Conservation (phyloP, 2,888 invertebrate genomes). For the Dynastes grantii region DNA sequence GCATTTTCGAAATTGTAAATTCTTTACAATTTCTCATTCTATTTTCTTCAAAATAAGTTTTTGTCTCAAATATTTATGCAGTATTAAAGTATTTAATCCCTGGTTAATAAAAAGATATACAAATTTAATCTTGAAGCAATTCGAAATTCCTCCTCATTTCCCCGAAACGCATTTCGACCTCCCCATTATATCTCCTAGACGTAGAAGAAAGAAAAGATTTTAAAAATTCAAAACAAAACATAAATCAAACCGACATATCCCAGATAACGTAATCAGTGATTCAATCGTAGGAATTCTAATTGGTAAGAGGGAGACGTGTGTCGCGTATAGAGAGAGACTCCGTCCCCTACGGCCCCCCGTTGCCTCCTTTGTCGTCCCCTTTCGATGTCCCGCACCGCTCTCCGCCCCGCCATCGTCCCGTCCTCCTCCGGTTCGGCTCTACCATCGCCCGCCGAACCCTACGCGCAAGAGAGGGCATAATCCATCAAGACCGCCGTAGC, state of each 20-base stretch:
- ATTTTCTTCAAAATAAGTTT: no score
- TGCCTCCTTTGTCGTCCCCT: slow-evolving; percentile 47
- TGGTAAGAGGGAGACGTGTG: slow-evolving; percentile 68
- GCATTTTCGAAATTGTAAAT: no score
- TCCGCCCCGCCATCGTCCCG: background rate
- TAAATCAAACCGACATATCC: slow-evolving; percentile 61
- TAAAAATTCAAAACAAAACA: slow-evolving; percentile 60
- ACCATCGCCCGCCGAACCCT: slow-evolving; percentile 17
- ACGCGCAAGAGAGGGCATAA: slow-evolving; percentile 68
- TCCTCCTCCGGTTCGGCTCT: slow-evolving; percentile 1
- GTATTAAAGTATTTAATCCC: no score
- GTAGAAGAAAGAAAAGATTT: slow-evolving; percentile 40
- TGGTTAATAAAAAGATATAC: no score
- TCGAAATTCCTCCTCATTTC: background rate
- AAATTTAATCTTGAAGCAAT: background rate
- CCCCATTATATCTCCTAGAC: slow-evolving; percentile 13
- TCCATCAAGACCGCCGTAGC: slow-evolving; percentile 70
- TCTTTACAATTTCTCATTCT: no score
- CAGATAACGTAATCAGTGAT: slow-evolving; percentile 67
- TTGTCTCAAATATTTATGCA: no score
- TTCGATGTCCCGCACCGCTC: slow-evolving; percentile 64
- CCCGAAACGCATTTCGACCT: slow-evolving; percentile 3
- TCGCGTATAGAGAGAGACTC: slow-evolving; percentile 59
- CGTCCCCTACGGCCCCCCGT: slow-evolving; percentile 49
- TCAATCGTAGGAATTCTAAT: slow-evolving; percentile 70